phyloP scores from a whole-genome alignment of 2,113 vertebrate genomes.

The Sardina pilchardus region DNA sequence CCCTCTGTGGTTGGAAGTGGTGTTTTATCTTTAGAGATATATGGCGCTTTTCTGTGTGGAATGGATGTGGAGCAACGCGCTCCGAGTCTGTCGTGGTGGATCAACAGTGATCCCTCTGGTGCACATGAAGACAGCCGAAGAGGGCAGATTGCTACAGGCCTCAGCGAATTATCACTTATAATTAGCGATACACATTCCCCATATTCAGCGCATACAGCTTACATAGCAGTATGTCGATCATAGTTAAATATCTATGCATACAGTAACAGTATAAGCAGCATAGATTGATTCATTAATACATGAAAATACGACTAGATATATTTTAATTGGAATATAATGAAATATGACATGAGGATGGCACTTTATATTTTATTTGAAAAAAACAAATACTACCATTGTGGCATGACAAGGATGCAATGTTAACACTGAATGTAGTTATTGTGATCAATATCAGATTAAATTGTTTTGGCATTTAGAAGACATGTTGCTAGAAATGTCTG shows the following conservation, averaged over 20 bases:
- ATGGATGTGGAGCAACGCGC: not conserved
- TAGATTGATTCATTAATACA: too few species aligned
- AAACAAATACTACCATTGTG: not conserved
- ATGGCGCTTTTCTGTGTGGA: not conserved
- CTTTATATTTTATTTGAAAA: not conserved
- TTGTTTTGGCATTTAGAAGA: not conserved
- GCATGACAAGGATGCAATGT: not conserved
- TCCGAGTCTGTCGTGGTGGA: not conserved
- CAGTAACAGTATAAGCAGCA: not conserved
- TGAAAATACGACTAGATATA: too few species aligned
- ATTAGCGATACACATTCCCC: not conserved
- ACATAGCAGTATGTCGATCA: not conserved
- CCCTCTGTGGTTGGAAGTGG: not conserved
- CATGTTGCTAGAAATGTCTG: not conserved
- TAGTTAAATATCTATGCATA: not conserved
- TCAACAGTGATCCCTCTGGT: not conserved
- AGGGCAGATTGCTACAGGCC: not conserved
- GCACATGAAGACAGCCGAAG: not conserved
- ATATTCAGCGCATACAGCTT: not conserved
- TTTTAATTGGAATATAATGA: not conserved
- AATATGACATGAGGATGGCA: not conserved
- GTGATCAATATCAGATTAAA: too few species aligned
- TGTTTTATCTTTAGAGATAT: not conserved
- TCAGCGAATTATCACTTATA: not conserved
- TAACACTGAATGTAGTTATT: not conserved